phyloP scores from a whole-genome alignment of 1,140 invertebrate genomes.

The Scylla paramamosain region DNA sequence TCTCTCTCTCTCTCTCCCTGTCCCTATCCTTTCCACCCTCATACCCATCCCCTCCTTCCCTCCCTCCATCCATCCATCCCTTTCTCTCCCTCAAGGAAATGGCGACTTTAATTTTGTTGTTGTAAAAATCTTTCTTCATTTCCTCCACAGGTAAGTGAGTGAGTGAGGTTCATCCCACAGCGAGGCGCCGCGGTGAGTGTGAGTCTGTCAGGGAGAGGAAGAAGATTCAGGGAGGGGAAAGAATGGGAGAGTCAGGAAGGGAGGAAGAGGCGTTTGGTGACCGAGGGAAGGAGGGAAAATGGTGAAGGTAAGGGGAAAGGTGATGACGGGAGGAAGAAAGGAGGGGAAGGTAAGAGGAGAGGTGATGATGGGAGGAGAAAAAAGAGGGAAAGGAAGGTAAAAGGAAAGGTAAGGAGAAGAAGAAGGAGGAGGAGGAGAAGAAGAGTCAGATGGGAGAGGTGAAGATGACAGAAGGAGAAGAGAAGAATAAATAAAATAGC shows the following conservation, averaged over 20 bases:
- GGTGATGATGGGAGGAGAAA: background rate
- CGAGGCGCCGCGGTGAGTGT: background rate
- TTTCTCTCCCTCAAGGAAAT: background rate
- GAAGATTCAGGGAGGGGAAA: background rate
- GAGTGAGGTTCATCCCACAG: background rate
- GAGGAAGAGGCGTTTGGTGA: background rate
- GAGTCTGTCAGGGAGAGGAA: background rate
- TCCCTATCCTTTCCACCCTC: background rate
- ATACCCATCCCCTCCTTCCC: too few species aligned
- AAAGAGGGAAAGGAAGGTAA: background rate
- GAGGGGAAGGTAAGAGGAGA: background rate
- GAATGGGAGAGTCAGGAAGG: background rate
- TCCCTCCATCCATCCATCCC: background rate
- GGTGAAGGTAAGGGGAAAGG: background rate
- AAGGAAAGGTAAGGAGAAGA: background rate
- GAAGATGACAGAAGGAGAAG: too few species aligned
- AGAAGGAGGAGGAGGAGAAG: background rate
- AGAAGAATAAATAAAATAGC: too few species aligned
- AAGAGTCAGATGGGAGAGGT: too few species aligned
- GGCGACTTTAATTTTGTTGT: background rate
- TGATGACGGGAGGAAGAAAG: background rate
- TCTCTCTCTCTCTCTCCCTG: too few species aligned
- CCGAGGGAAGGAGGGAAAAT: background rate
- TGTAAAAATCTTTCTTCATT: conserved; percentile 25
- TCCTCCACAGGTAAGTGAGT: background rate